phyloP scores from a whole-genome alignment of 2,888 invertebrate species.

The Harpalus rufipes region DNA sequence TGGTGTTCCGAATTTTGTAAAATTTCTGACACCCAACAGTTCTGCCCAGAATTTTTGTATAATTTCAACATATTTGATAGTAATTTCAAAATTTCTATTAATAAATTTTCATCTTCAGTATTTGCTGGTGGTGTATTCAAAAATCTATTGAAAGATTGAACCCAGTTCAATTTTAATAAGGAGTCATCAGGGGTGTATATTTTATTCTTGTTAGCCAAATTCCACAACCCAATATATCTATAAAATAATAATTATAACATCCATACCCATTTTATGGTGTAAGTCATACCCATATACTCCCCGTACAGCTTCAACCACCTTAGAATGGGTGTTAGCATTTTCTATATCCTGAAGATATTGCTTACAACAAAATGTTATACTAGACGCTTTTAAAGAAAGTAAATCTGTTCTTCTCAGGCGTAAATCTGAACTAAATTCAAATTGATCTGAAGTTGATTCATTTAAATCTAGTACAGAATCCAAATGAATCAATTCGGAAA shows the following conservation, averaged over 20 bases:
- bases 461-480: neutral
- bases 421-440: constrained; percentile 73
- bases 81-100: constrained; percentile 77
- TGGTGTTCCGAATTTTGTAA: constrained; percentile 73
- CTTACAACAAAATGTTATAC: constrained; percentile 78
- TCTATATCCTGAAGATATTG: constrained; percentile 81
- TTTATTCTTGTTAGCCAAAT: constrained; percentile 21
- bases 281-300: constrained; percentile 79
- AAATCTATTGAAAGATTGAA: constrained; percentile 81
- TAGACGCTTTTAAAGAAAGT: constrained; percentile 78
- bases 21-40: constrained; percentile 73
- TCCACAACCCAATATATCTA: constrained; percentile 53
- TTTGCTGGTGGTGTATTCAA: constrained; percentile 83
- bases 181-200: constrained; percentile 21
- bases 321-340: constrained; percentile 82
- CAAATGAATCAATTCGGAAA: constrained; percentile 73
- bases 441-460: constrained; percentile 68
- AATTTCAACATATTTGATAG: constrained; percentile 72
- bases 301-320: constrained; percentile 80
- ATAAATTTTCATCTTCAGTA: constrained; percentile 81
- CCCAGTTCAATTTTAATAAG: constrained; percentile 81
- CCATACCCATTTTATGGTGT: constrained; percentile 12
- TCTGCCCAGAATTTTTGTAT: constrained; percentile 71
- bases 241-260: constrained; percentile 20
- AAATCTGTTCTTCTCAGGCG: constrained; percentile 77